Evolutionary conservation across 2,888 invertebrate genomes (phyloP), one percentile per base, ranked within the genome.

Genomic region (Harpalus rubripes): DNA sequence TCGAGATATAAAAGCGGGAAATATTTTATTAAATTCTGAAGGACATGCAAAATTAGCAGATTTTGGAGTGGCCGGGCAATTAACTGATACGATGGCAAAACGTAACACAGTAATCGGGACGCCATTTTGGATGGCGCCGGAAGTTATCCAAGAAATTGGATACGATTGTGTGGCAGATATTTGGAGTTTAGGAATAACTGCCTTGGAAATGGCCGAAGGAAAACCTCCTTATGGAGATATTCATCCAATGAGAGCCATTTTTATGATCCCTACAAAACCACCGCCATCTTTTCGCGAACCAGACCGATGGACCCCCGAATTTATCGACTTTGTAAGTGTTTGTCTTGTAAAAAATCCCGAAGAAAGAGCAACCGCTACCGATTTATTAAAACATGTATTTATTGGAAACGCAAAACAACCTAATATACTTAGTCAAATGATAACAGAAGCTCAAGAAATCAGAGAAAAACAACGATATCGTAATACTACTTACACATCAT

Each of bases 41-140:
- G 98, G 98, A 0, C 98, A 98, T 90, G 98, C 98, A 0, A 98
- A 98, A 89, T 91, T 98, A 87, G 98, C 98, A 0, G 98, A 99
- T 91, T 99, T 99, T 90, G 98, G 98, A 12, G 98, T 99, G 10
- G 98, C 98, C 26, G 98, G 98, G 74, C 98, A 99, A 91, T 92
- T 99, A 80, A 98, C 98, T 59, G 97, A 87, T 74, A 86, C 84
- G 18, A 85, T 87, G 87, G 87, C 87, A 7, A 87, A 87, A 86
- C 80, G 87, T 8, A 87, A 87, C 59, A 87, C 87, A 2, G 87
- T 87, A 18, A 90, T 98, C 88, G 97, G 98, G 59, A 97, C 97
- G 0, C 97, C 97, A n/a, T 98, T 97, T 91, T 98, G 98, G 98
- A 98, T 98, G 98, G 98, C 98, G 1, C 98, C 98, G 0, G 96